Conservation (phyloP, 1,140 invertebrate genomes). For the Mamestra configurata region DNA sequence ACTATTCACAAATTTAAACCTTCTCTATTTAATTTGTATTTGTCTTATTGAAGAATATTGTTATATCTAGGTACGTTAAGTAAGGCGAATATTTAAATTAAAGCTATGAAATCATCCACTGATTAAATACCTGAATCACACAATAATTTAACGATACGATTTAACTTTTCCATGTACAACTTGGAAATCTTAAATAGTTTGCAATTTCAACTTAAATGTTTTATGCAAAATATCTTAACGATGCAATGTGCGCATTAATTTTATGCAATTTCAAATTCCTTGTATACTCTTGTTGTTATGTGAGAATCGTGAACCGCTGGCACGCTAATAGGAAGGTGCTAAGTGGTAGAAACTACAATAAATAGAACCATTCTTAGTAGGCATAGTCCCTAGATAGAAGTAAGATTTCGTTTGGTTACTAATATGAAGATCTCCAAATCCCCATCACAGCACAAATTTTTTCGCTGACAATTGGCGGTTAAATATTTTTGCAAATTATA, state of each 20-base stretch:
- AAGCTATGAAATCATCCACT: slow-evolving; percentile 24
- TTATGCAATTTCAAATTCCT: slow-evolving; percentile 28
- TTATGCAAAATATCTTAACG: not conserved
- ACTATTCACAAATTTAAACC: not conserved
- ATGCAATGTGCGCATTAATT: not conserved
- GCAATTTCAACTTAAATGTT: not conserved
- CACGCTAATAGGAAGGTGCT: slow-evolving; percentile 22
- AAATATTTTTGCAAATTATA: not conserved
- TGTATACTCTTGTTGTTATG: slow-evolving; percentile 13
- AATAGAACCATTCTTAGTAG: not conserved
- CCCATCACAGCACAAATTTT: not conserved
- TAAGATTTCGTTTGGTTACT: not conserved
- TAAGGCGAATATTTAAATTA: not conserved
- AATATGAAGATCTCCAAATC: not conserved
- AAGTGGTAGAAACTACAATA: slow-evolving; percentile 38
- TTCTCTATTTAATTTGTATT: not conserved
- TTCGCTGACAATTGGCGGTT: not conserved
- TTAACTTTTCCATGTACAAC: not conserved
- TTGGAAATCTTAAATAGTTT: not conserved
- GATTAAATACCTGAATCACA: not conserved
- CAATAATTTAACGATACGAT: not conserved
- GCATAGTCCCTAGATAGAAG: not conserved
- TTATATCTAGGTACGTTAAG: no score
- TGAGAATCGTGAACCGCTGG: slow-evolving; percentile 8
- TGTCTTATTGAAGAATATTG: no score